These are phyloP conservation scores for Lagopus leucura DNA, from an alignment of 2,113 vertebrate species.

Conservation along the genomic window DNA sequence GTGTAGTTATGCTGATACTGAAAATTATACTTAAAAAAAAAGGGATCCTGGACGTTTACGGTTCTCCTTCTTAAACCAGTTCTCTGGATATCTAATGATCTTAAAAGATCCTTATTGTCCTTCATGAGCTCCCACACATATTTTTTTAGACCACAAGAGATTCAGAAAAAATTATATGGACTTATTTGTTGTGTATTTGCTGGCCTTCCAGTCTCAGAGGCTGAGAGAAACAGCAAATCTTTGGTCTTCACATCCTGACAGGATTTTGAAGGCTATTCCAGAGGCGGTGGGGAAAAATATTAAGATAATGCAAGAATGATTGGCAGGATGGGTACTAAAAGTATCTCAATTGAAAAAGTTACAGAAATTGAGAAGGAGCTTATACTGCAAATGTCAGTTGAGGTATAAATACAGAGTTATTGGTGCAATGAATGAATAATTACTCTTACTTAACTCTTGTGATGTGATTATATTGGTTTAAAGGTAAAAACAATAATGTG, in stretches of 20 bases:
- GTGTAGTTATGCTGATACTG: neutral
- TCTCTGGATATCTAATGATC: neutral
- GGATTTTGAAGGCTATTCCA: neutral
- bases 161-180: neutral
- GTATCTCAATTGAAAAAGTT: neutral
- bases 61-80: neutral
- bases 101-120: neutral
- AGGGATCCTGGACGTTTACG: neutral
- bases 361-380: neutral
- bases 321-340: neutral
- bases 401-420: neutral
- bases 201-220: neutral
- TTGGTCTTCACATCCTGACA: neutral
- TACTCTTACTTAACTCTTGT: neutral
- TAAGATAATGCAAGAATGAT: neutral
- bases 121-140: neutral
- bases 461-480: neutral
- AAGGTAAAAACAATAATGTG: neutral
- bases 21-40: neutral
- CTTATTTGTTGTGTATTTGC: neutral
- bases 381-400: neutral
- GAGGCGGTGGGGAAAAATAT: neutral
- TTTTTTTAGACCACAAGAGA: neutral
- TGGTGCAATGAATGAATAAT: neutral
- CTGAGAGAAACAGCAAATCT: neutral